Conservation (phyloP, 2,113 vertebrate species). For the Proterorhinus semilunaris region DNA sequence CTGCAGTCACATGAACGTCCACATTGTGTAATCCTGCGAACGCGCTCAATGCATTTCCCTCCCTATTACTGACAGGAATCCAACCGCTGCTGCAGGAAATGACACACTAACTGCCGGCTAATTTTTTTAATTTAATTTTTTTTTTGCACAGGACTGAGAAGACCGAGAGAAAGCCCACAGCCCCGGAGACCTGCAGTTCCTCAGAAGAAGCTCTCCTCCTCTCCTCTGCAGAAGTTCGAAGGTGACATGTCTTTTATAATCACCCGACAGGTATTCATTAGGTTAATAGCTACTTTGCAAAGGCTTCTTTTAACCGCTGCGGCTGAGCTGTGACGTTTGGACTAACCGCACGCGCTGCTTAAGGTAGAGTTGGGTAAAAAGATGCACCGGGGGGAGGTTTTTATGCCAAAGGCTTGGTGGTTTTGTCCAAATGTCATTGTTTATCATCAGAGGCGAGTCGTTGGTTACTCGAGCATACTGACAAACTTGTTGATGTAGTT, state of each 20-base stretch:
- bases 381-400: neutral
- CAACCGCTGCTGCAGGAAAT: slow-evolving; percentile 50
- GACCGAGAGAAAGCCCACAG: slow-evolving; percentile 1
- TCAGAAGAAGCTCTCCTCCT: slow-evolving; percentile 13
- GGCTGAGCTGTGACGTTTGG: slow-evolving; percentile 14
- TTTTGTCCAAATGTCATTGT: too few relatives aligned
- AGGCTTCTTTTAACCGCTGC: slow-evolving; percentile 45
- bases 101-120: slow-evolving; percentile 31
- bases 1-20: slow-evolving; percentile 58
- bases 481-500: too few relatives aligned
- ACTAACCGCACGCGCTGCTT: slow-evolving; percentile 57
- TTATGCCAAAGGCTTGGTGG: too few relatives aligned
- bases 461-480: too few relatives aligned
- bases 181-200: slow-evolving; percentile 20
- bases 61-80: slow-evolving; percentile 30
- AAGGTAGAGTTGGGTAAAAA: neutral
- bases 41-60: slow-evolving; percentile 7
- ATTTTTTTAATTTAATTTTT: neutral
- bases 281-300: slow-evolving; percentile 50
- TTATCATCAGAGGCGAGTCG: too few relatives aligned
- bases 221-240: slow-evolving; percentile 68
- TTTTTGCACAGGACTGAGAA: slow-evolving; percentile 21
- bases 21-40: slow-evolving; percentile 50
- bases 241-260: slow-evolving; percentile 76
- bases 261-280: slow-evolving; percentile 65